Evolutionary conservation across 2,113 vertebrate species (phyloP).

Genomic region (Platichthys flesus): DNA sequence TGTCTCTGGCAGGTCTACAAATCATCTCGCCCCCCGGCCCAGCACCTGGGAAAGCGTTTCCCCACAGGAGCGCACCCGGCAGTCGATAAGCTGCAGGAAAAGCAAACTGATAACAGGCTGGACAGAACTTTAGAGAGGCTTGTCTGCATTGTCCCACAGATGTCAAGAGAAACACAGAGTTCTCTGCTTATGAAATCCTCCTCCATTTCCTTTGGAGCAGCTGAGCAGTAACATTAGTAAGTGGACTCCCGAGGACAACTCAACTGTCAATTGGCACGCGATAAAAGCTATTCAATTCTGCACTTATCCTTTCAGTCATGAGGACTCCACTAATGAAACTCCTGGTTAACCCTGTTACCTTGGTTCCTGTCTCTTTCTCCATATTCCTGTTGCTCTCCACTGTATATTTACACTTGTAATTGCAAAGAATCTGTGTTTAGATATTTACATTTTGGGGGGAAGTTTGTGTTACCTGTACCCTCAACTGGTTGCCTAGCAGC

Average conservation of each 20-base stretch:
- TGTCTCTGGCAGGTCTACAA: slow-evolving; percentile 45
- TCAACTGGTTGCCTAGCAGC: too few relatives aligned
- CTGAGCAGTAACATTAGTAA: neutral
- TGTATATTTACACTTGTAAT: too few relatives aligned
- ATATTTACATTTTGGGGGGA: too few relatives aligned
- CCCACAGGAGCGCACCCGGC: too few relatives aligned
- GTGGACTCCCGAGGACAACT: neutral
- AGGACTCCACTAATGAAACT: neutral
- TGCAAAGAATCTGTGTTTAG: too few relatives aligned
- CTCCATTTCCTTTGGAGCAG: neutral
- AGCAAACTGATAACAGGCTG: slow-evolving; percentile 13
- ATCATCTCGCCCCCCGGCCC: slow-evolving; percentile 36
- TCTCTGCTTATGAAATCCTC: neutral
- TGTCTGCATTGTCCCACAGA: slow-evolving; percentile 7
- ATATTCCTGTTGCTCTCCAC: too few relatives aligned
- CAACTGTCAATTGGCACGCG: neutral
- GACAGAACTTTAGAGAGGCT: neutral
- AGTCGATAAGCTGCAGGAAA: neutral
- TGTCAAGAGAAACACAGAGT: neutral
- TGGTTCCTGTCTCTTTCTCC: too few relatives aligned
- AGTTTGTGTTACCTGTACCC: too few relatives aligned
- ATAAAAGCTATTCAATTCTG: neutral
- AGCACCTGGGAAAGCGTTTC: slow-evolving; percentile 22
- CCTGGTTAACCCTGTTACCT: too few relatives aligned
- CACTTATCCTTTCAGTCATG: neutral